Evolutionary conservation across 1,140 invertebrate species (phyloP), one percentile per base, ranked within the genome.

Genomic region (Heliconius congener): DNA sequence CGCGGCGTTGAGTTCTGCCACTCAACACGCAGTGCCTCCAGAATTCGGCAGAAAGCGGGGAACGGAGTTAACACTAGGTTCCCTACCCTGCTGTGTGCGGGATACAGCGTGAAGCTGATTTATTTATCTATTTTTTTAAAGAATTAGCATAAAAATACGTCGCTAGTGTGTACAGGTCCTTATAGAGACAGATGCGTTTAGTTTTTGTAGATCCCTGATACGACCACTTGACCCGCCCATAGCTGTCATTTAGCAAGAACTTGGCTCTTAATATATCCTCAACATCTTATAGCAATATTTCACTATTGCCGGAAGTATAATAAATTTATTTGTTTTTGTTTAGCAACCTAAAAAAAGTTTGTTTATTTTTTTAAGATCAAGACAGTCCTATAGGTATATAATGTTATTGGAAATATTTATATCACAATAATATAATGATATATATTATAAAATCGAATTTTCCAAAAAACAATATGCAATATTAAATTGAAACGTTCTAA

Each of bases 181-280:
- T 74, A 73, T 55, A 66, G n/a, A 30, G 34, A 42, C 81, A 85
- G 83, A 85, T 85, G 84, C 76, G 76, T 16, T 19, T 55, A 75
- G 57, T 82, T 84, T 82, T 82, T 81, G 77, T 78, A 30, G 18
- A 42, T 73, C 71, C 73, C 74, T 78, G 78, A 79, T 81, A 77
- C 70, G 77, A 66, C 71, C 73, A 84, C 83, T 83, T 79, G 81
- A 80, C 76, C 75, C 83, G 73, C 77, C 81, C 79, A 55, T 73
- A 23, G 42, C 66, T 66, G 60, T 66, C 60, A 66, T 66, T 66
- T 66, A 60, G 74, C 30, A 75, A 60, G 55, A 60, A 70, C 27
- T 66, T 66, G 60, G 60, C 60, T 73, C 60, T 66, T 66, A 66
- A 66, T 66, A 66, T 66, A 66, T 66, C 60, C 60, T 66, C 60